Percentiles rank a stretch among this genome's conserved stretches.
phyloP scores from a whole-genome alignment of 2,888 invertebrate genomes.

The Odontocolon sp. region DNA sequence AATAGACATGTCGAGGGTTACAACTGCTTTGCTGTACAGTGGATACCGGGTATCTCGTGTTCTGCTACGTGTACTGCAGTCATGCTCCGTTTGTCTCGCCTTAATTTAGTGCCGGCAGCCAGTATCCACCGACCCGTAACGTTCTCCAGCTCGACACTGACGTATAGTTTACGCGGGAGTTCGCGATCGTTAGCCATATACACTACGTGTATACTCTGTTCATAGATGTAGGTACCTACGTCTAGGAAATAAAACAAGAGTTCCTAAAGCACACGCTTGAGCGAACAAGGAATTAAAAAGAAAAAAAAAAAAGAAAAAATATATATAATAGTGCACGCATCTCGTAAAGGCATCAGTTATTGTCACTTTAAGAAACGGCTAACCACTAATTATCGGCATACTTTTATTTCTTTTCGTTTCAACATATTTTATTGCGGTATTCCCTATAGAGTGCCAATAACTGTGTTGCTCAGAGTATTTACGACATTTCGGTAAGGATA shows the following conservation, averaged over 20 bases:
- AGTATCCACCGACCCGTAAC: constrained; percentile 43
- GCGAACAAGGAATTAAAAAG: too few species aligned
- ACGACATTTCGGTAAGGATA: too few species aligned
- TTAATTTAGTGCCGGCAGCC: constrained; percentile 50
- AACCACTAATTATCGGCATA: too few species aligned
- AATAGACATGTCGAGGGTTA: constrained; percentile 20
- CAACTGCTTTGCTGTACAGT: neutral
- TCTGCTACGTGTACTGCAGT: constrained; percentile 52
- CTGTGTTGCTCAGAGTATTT: too few species aligned
- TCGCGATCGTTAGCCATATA: constrained; percentile 40
- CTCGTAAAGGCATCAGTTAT: too few species aligned
- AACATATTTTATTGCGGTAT: too few species aligned
- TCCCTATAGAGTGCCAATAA: too few species aligned
- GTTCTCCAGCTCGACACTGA: constrained; percentile 51
- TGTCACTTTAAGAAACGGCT: too few species aligned
- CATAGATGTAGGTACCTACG: neutral
- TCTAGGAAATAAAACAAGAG: neutral
- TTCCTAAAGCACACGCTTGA: neutral
- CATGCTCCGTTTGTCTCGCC: constrained; percentile 55
- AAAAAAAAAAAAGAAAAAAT: neutral
- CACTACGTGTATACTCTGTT: neutral
- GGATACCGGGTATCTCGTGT: constrained; percentile 14
- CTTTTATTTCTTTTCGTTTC: too few species aligned
- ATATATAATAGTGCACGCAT: neutral
- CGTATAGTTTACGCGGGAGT: constrained; percentile 48